Evolutionary conservation across 1,140 invertebrate species (phyloP).

Genomic region (Cecropterus lyciades): DNA sequence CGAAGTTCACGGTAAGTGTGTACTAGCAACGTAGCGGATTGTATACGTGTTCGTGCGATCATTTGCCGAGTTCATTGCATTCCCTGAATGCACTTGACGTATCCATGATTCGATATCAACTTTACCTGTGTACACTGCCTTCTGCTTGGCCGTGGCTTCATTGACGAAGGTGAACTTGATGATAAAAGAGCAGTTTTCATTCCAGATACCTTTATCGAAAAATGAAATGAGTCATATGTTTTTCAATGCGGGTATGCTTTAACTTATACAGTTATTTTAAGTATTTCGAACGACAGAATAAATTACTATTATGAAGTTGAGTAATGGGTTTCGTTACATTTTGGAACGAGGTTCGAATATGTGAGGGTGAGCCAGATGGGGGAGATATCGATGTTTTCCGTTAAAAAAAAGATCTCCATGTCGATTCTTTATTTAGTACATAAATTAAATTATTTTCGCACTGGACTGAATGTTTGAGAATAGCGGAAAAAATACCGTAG

Average conservation of each 20-base stretch:
- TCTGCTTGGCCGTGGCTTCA: conserved; percentile 36
- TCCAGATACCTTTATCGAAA: conserved; percentile 1
- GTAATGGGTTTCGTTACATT: conserved; percentile 11
- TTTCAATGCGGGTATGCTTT: conserved; percentile 14
- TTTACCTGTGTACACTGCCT: conserved; percentile 37
- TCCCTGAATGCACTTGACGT: conserved; percentile 30
- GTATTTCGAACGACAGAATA: conserved; percentile 6
- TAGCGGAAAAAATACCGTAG: conserved; percentile 50
- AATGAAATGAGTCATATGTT: conserved; percentile 19
- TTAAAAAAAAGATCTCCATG: conserved; percentile 4
- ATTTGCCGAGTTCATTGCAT: conserved; percentile 10
- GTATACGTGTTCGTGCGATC: conserved; percentile 12
- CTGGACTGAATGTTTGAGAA: conserved; percentile 24
- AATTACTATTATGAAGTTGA: conserved; percentile 12
- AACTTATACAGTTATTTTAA: conserved; percentile 7
- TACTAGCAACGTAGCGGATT: conserved; percentile 3
- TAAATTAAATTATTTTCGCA: conserved; percentile 26
- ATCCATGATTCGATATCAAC: conserved; percentile 39
- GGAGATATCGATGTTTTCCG: conserved; percentile 10
- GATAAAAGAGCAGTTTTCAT: not conserved
- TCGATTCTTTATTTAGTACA: not conserved
- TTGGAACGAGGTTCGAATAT: conserved; percentile 10
- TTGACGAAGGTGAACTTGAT: conserved; percentile 35
- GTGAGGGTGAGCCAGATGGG: conserved; percentile 3
- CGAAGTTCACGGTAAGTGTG: conserved; percentile 17